Percentiles rank a stretch among this genome's conserved stretches.
Conservation (phyloP, 2,113 vertebrate genomes). For the Anhinga anhinga region DNA sequence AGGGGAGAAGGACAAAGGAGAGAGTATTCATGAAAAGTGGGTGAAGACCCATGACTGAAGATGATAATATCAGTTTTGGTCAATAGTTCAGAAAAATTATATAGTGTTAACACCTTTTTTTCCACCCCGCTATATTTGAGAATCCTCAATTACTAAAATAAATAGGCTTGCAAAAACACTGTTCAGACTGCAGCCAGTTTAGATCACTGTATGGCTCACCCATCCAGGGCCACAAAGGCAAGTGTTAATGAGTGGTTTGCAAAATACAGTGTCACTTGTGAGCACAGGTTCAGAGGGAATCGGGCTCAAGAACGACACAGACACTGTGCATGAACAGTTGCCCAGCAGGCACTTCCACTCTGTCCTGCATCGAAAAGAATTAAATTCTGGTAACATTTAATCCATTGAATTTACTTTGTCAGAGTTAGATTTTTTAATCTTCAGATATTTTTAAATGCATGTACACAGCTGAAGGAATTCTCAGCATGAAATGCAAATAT, state of each 20-base stretch:
- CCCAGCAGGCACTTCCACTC: not conserved
- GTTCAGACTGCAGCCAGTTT: not conserved
- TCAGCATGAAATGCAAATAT: slow-evolving; percentile 32
- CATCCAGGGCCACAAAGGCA: not conserved
- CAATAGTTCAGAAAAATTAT: not conserved
- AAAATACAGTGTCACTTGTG: not conserved
- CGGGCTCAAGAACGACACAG: rapidly evolving
- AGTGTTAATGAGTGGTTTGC: not conserved
- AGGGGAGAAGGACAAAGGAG: not conserved
- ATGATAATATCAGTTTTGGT: not conserved
- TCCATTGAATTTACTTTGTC: not conserved
- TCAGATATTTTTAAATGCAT: not conserved
- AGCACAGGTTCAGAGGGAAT: not conserved
- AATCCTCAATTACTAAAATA: not conserved
- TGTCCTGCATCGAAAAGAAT: not conserved
- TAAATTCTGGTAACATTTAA: not conserved
- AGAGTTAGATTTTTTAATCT: not conserved
- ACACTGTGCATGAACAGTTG: not conserved
- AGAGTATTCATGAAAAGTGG: not conserved
- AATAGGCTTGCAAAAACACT: not conserved
- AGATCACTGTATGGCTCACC: not conserved
- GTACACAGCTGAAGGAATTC: slow-evolving; percentile 1
- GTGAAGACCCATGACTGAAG: not conserved
- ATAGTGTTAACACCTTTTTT: not conserved
- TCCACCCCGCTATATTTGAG: not conserved